Evolutionary conservation across 2,797 vertebrate genomes (phyloP).

Genomic region (Gastrophryne carolinensis): DNA sequence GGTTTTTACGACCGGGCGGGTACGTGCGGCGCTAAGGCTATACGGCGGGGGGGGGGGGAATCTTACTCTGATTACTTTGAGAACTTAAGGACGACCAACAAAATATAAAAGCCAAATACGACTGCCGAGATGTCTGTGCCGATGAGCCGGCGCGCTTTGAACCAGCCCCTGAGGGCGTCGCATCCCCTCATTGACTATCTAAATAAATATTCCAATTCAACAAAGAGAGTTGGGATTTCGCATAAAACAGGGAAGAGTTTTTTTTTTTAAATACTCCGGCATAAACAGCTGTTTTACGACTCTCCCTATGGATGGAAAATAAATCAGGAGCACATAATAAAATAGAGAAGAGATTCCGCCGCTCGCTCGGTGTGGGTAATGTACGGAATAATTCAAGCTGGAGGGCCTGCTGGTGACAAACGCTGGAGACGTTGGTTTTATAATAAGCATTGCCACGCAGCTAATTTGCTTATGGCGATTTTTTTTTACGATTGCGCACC

Average conservation of each 20-base stretch:
- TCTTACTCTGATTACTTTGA: conserved; percentile 45
- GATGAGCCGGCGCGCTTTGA: background rate
- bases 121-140: conserved; percentile 27
- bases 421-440: background rate
- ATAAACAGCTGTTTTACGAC: conserved; percentile 8
- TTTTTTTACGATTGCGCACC: too few relatives aligned
- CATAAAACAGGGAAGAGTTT: background rate
- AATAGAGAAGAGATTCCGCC: background rate
- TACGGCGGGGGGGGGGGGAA: conserved; percentile 34
- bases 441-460: background rate
- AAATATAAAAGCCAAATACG: conserved; percentile 32
- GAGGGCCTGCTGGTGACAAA: background rate
- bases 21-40: conserved; percentile 5
- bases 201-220: conserved; percentile 16
- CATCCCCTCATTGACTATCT: background rate
- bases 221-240: conserved; percentile 6
- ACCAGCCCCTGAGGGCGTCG: conserved; percentile 25
- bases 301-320: conserved; percentile 27
- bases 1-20: conserved; percentile 47
- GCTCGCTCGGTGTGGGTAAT: background rate
- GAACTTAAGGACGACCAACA: conserved; percentile 43
- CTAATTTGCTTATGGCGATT: too few relatives aligned
- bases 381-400: background rate
- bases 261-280: conserved; percentile 36
- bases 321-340: conserved; percentile 22